Base-by-base conservation (phyloP, 1,140 invertebrate genomes). In the Apis dorsata region DNA sequence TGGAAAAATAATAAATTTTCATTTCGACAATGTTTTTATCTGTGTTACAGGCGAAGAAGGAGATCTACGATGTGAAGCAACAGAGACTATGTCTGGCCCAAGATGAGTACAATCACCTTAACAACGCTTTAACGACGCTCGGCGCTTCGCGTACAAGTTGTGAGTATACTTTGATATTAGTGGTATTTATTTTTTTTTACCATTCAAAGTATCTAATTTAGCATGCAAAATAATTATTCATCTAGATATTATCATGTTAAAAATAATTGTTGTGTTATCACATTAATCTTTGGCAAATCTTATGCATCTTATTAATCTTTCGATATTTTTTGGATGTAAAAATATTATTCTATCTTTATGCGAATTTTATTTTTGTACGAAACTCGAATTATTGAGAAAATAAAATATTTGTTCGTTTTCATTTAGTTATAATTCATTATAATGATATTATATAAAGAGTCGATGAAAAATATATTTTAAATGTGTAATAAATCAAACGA, bases 31-130 rank as follows among this genome's bases (percentile, higher is more conserved):
- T 15, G 8, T 12, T 4, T 28, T 53, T 69, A 79, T 90, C 92
- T 94, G 89, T 93, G 86, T 96, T 96, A 10, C 95, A 98, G 97
- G 98, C 98, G 79, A 99, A 99, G 94, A 98, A 98, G 93, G 98
- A 99, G 94, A 99, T 99, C 91, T 98, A 97, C 93, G 97, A 98
- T 94, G 96, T 99, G 60, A 99, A 99, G 94, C 97, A 98, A 92
- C 98, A 99, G 94, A 96, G 98, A 91, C 94, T 99, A 75, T 96
- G 96, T 88, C 94, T 99, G 86, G 98, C 98, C 62, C 98, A 99
- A 93, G 98, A 99, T 93, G 98, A 99, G 94, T 99, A 98, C 94
- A 98, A 98, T 92, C 97, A 99, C 92, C 95, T 99, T 10, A 98
- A 98, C 94, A 97, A 97, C 92, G 97, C 97, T 24, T 94, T 98